Percentiles rank a stretch among this genome's conserved stretches.
These are phyloP conservation scores for Mellivora capensis DNA, from an alignment of 2,113 vertebrate species.

Conservation along the genomic window DNA sequence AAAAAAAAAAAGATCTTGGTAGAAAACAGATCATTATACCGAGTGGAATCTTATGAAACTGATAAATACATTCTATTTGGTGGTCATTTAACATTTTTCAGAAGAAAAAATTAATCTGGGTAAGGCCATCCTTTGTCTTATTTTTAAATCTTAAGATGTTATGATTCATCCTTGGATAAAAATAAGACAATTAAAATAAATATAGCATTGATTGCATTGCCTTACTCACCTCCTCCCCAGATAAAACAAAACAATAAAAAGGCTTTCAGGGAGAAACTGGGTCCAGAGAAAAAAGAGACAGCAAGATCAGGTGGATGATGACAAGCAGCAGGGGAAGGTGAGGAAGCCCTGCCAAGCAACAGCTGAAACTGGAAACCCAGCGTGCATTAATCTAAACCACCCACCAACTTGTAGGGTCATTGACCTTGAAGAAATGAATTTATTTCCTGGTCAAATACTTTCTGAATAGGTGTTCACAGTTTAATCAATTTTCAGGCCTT, in stretches of 20 bases:
- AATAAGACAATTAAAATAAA: conserved; percentile 60
- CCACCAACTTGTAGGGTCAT: conserved; percentile 25
- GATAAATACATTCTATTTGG: background rate
- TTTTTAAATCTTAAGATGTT: conserved; percentile 33
- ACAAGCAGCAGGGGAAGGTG: fast-evolving
- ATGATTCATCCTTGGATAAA: conserved; percentile 38
- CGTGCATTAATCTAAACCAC: conserved; percentile 35
- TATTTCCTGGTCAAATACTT: conserved; percentile 57
- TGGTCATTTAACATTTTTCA: conserved; percentile 10
- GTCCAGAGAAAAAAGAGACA: background rate
- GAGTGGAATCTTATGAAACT: background rate
- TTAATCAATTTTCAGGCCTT: conserved; percentile 58
- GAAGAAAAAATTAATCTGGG: background rate
- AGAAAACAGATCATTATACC: conserved; percentile 27
- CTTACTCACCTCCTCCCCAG: background rate
- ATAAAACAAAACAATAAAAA: background rate
- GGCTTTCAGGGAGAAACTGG: background rate
- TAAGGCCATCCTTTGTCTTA: background rate
- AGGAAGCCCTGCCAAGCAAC: background rate
- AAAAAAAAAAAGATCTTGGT: background rate
- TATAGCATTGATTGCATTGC: background rate
- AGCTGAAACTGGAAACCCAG: background rate
- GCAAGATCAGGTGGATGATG: background rate
- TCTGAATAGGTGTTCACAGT: conserved; percentile 48
- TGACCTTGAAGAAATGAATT: conserved; percentile 61